Evolutionary conservation across 2,888 invertebrate species (phyloP), one percentile per base, ranked within the genome.

Genomic region (Tipula vernalis): DNA sequence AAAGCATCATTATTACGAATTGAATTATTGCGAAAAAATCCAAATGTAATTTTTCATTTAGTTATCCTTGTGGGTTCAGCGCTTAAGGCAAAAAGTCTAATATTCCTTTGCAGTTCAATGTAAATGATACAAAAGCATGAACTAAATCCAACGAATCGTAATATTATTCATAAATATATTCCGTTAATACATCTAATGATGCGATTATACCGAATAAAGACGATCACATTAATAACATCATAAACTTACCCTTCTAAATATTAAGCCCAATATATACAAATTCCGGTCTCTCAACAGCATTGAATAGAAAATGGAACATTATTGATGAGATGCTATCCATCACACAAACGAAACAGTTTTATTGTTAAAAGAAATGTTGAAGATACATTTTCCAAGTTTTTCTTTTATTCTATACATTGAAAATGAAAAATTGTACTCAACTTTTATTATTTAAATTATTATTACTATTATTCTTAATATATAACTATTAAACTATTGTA

Each of bases 401-500:
- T 71, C 71, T 28, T 71, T 71, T 51, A n/a, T 15, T 71, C 28
- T 28, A 28, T 28, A 28, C 28, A 28, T 71, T 28, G 71, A 71
- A 71, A 28, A 71, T 71, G 71, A 71, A 71, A 71, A 71, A 71
- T 71, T 71, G 71, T 18, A 71, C 28, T 71, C 71, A 71, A 71
- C 71, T 28, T 71, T 71, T 71, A 71, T 71, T 71, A 71, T 71
- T 71, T 71, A 71, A 71, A 71, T 71, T 71, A 71, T 71, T 71
- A 71, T 71, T 71, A 71, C 71, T 71, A 71, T 71, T 71, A 71
- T 71, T 71, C 71, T 71, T 71, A 71, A 71, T 71, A 71, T 71
- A 8, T 3, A 18, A 71, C 71, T 71, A 71, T 71, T 28, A 71
- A 71, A 71, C 71, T 71, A 71, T 71, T 71, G 71, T 71, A 71